These are phyloP conservation scores for Platycercus adscitus DNA, from an alignment of 2,113 vertebrate genomes.

Conservation along the genomic window DNA sequence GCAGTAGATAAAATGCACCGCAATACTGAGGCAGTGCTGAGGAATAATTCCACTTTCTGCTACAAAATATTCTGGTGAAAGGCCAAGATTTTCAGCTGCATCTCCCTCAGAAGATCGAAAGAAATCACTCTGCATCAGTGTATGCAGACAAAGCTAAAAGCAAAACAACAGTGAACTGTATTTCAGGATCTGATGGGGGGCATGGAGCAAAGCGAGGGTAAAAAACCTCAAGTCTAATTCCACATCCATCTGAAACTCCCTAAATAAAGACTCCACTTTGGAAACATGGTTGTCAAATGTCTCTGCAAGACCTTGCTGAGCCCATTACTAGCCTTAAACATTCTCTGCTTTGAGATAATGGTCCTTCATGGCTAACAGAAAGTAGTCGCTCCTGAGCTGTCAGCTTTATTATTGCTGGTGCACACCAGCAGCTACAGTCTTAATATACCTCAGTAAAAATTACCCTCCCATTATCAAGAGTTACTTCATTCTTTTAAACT, in stretches of 20 bases:
- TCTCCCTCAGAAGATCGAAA: background rate
- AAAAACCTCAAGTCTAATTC: background rate
- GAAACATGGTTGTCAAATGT: background rate
- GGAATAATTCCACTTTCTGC: background rate
- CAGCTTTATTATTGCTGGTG: background rate
- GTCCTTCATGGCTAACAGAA: background rate
- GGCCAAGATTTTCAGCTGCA: background rate
- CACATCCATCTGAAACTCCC: background rate
- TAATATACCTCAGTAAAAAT: background rate
- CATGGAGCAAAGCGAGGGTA: background rate
- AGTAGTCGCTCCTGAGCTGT: background rate
- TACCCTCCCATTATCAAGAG: background rate
- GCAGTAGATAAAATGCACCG: background rate
- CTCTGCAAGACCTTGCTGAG: background rate
- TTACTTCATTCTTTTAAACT: constrained; percentile 42
- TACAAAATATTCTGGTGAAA: background rate
- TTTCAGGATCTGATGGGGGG: background rate
- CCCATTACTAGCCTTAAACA: background rate
- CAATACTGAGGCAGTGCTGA: background rate
- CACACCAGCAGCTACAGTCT: background rate
- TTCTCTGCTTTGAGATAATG: background rate
- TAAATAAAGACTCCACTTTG: background rate
- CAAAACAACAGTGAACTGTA: background rate
- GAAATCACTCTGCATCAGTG: background rate
- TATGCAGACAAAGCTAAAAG: background rate